Conservation (phyloP, 2,888 invertebrate species). For the Pollenia angustigena region DNA sequence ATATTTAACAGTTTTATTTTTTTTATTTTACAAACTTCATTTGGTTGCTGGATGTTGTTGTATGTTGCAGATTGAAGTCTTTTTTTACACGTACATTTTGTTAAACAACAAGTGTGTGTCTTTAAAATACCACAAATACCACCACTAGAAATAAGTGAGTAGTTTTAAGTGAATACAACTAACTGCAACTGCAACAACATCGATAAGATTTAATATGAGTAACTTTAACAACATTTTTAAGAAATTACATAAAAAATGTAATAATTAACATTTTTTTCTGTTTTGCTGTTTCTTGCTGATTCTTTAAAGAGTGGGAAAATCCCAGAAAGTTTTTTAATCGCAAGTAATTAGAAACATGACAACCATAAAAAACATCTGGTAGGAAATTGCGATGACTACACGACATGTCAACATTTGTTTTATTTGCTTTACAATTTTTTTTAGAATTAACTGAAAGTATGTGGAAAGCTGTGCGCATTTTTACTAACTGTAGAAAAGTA, state of each 20-base stretch:
- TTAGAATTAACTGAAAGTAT: too few species aligned
- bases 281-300: not conserved
- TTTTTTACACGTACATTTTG: constrained; percentile 45
- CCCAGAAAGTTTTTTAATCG: too few species aligned
- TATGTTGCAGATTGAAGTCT: constrained; percentile 21
- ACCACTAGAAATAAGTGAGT: not conserved
- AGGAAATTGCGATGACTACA: too few species aligned
- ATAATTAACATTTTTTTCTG: not conserved
- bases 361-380: too few species aligned
- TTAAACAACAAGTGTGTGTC: constrained; percentile 55
- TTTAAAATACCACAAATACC: constrained; percentile 29
- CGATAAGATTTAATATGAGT: not conserved
- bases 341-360: too few species aligned
- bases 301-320: too few species aligned
- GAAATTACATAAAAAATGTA: not conserved
- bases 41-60: constrained; percentile 7
- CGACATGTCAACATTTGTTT: too few species aligned
- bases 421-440: too few species aligned
- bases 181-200: constrained; percentile 8
- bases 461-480: too few species aligned
- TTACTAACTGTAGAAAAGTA: too few species aligned
- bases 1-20: constrained; percentile 50
- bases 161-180: constrained; percentile 13
- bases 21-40: not conserved
- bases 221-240: constrained; percentile 13